Evolutionary conservation across 2,888 invertebrate genomes (phyloP), one percentile per base, ranked within the genome.

Genomic region (Pasiphila rectangulata): DNA sequence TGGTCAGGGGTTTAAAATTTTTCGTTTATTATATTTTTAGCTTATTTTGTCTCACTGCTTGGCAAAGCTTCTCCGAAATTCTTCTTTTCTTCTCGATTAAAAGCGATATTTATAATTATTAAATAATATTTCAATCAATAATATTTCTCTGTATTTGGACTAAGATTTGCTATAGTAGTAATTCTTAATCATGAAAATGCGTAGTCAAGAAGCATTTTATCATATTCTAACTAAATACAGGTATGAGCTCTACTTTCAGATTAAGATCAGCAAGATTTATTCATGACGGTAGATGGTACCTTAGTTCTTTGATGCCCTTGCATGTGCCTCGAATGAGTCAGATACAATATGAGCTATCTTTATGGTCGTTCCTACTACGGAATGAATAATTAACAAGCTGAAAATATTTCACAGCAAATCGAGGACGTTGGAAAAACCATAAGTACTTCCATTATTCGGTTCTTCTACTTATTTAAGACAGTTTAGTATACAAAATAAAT

Each of bases 251-350:
- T 58, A 37, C 44, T 47, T 42, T 20, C 17, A 72, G 78, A 80
- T 79, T 70, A 58, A 51, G 59, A 79, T 76, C 74, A 63, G 58
- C 51, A 43, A 52, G 54, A 54, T 57, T 62, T 59, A 62, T 52
- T 55, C 58, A 55, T 51, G 56, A 51, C 56, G 56, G 56, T 48
- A 57, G 56, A 56, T 58, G 47, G 57, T 54, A 60, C 57, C 67
- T 69, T 58, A 61, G 64, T 64, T 67, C 62, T 61, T 60, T 62
- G 63, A 68, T 69, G 64, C 58, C 75, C 69, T 69, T 72, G 67
- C 32, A 39, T 43, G 39, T 34, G 38, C 72, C 69, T 69, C 70
- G 64, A 30, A 44, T 49, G 50, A 45, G 36, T 41, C 50, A 45
- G 41, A 45, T 45, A 42, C 27, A 42, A 42, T 50, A 45, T 55